Conservation (phyloP, 2,113 vertebrate genomes). For the Cisticola juncidis region DNA sequence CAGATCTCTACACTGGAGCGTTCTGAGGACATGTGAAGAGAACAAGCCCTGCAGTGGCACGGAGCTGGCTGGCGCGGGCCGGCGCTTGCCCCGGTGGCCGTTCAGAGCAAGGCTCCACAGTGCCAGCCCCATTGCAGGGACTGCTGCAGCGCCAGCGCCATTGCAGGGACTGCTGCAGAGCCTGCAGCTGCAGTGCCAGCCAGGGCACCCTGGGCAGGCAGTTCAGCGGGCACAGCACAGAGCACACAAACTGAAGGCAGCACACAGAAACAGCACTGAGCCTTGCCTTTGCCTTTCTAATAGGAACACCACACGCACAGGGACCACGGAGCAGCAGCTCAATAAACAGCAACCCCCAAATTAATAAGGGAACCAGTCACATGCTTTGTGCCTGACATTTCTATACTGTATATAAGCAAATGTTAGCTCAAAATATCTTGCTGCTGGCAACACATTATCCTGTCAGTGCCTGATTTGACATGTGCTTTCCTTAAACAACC, state of each 20-base stretch:
- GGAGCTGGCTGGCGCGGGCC: accelerated
- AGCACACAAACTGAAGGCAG: neutral
- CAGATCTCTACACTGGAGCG: neutral
- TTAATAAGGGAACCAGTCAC: neutral
- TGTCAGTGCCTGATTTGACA: slow-evolving; percentile 10
- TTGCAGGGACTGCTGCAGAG: too few species aligned
- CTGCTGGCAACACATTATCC: neutral
- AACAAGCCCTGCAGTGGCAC: neutral
- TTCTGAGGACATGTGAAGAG: neutral
- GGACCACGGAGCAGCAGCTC: neutral
- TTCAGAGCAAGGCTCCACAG: neutral
- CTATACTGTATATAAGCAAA: neutral
- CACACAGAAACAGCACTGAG: neutral
- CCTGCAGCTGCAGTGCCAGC: too few species aligned
- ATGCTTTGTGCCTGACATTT: neutral
- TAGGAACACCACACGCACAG: neutral
- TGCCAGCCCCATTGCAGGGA: too few species aligned
- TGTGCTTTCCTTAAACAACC: neutral
- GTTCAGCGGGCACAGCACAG: neutral
- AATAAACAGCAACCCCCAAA: neutral
- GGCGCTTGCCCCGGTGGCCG: neutral
- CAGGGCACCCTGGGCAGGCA: neutral
- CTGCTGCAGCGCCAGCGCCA: too few species aligned
- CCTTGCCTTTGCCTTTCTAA: neutral
- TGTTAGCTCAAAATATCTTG: neutral